Conservation (phyloP, 2,888 invertebrate species). For the Labia minor region DNA sequence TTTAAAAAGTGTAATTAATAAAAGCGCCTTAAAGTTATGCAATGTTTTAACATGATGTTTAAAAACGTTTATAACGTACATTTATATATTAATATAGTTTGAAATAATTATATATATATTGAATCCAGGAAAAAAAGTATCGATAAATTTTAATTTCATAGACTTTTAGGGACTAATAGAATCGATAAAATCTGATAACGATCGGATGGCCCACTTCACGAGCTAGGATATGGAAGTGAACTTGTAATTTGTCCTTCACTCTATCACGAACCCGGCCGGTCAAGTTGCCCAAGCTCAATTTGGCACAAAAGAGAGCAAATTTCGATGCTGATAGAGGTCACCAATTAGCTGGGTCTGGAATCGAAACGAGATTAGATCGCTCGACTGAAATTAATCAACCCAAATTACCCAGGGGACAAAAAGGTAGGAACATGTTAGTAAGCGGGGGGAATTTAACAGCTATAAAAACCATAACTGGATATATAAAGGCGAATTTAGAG, state of each 20-base stretch:
- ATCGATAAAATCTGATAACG: background rate
- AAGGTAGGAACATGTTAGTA: no score
- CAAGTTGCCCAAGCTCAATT: background rate
- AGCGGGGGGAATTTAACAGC: no score
- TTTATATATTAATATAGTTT: no score
- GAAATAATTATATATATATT: no score
- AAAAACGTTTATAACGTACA: no score
- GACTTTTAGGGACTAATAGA: background rate
- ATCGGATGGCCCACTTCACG: background rate
- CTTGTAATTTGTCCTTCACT: background rate
- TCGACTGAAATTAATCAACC: background rate
- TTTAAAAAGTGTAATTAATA: no score
- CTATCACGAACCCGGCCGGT: constrained; percentile 1
- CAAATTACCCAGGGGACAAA: background rate
- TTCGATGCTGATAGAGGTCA: background rate
- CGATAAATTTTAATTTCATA: no score
- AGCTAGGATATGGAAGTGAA: background rate
- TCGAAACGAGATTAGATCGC: background rate
- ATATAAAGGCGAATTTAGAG: no score
- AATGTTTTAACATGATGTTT: no score
- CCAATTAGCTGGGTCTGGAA: background rate
- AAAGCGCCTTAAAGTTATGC: no score
- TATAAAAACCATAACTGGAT: no score
- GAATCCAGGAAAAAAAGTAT: no score
- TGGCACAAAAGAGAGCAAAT: constrained; percentile 13